These are phyloP conservation scores for Acipenser oxyrinchus DNA, from an alignment of 2,797 vertebrate species.

Conservation along the genomic window DNA sequence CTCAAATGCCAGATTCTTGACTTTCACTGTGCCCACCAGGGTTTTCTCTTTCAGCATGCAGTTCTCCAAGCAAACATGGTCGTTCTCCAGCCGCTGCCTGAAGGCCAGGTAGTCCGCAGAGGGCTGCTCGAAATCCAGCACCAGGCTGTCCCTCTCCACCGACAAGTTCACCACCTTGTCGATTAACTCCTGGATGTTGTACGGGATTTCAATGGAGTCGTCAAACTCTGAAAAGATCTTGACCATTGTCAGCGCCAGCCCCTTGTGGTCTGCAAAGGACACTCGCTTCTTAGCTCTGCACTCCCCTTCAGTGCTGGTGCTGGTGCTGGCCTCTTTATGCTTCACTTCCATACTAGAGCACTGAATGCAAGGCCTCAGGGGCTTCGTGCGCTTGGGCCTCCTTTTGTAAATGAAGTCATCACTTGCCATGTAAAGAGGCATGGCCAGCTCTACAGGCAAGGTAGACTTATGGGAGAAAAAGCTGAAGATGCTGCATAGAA, in stretches of 20 bases:
- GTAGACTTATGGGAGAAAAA: conserved; percentile 40
- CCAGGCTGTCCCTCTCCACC: conserved; percentile 60
- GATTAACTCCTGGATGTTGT: conserved; percentile 65
- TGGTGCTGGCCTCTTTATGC: background rate
- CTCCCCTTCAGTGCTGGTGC: conserved; percentile 24
- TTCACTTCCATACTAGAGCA: conserved; percentile 34
- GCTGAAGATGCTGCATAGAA: conserved; percentile 47
- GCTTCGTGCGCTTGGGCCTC: conserved; percentile 43
- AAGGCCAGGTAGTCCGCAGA: conserved; percentile 80
- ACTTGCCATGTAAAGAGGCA: conserved; percentile 65
- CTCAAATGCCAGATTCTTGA: conserved; percentile 82
- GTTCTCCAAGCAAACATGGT: conserved; percentile 77
- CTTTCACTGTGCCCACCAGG: conserved; percentile 75
- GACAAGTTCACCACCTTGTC: conserved; percentile 54
- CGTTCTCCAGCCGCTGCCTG: conserved; percentile 69
- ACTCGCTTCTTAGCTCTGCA: conserved; percentile 73
- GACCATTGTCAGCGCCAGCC: conserved; percentile 75
- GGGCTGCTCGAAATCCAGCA: conserved; percentile 80
- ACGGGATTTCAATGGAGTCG: conserved; percentile 71
- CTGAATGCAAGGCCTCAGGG: conserved; percentile 58
- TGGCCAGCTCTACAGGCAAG: conserved; percentile 78
- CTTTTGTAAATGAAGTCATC: conserved; percentile 65
- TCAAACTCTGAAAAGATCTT: conserved; percentile 81
- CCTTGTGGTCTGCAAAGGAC: conserved; percentile 82
- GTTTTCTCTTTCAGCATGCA: conserved; percentile 73